Evolutionary conservation across 64 coral and sea anemone species (phyloP).

Genomic region (Dendrophyllia cribrosa): DNA sequence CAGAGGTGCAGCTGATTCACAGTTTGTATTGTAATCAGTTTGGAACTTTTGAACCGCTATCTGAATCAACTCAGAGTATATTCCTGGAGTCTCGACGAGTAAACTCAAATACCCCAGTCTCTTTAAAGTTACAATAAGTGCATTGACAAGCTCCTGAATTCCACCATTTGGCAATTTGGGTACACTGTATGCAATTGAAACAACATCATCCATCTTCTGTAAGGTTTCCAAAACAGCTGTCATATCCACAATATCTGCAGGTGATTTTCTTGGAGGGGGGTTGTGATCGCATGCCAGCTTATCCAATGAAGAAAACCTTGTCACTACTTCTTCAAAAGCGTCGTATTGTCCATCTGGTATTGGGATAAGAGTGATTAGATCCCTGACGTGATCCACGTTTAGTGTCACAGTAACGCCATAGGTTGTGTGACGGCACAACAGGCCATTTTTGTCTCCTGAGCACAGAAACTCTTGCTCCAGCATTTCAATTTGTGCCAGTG

Average conservation of each 20-base stretch:
- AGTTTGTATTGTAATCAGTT: conserved; percentile 71
- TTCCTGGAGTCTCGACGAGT: conserved; percentile 30
- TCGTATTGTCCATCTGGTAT: conserved; percentile 73
- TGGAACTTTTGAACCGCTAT: conserved; percentile 75
- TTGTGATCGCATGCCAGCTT: conserved; percentile 14
- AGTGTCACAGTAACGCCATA: conserved; percentile 57
- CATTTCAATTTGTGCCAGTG: conserved; percentile 51
- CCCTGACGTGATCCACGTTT: conserved; percentile 35
- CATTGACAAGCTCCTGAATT: conserved; percentile 33
- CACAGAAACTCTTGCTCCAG: conserved; percentile 61
- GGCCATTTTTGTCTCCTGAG: conserved; percentile 34
- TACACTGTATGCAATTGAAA: conserved; percentile 10
- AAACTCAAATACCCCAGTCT: conserved; percentile 74
- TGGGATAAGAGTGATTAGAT: conserved; percentile 68
- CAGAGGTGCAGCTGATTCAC: neutral
- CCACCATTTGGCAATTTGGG: conserved; percentile 3
- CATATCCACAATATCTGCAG: conserved; percentile 15
- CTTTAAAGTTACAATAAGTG: conserved; percentile 14
- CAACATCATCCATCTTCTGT: neutral
- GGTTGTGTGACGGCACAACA: conserved; percentile 41
- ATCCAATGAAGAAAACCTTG: conserved; percentile 72
- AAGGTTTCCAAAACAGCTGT: neutral
- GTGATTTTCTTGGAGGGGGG: neutral
- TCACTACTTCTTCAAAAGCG: conserved; percentile 17
- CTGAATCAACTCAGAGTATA: conserved; percentile 66